Evolutionary conservation across 2,797 vertebrate species (phyloP).

Genomic region (Sebastes wilsoni): DNA sequence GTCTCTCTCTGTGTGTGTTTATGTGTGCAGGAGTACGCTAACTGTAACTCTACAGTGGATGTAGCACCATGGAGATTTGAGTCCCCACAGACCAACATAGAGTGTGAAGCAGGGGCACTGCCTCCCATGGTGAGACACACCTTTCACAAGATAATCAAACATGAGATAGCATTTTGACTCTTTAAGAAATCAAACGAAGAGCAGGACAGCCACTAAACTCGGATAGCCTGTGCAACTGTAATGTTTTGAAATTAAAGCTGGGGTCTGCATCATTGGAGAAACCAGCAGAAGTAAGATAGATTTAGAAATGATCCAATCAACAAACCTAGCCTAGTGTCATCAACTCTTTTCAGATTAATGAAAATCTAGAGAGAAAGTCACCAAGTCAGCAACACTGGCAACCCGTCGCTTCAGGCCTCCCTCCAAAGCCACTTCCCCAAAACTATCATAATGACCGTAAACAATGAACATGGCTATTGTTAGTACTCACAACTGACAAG

Average conservation of each 20-base stretch:
- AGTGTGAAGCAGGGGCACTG: conserved; percentile 63
- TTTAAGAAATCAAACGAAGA: not conserved
- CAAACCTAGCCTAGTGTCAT: too few species aligned
- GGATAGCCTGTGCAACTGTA: not conserved
- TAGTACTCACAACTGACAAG: too few species aligned
- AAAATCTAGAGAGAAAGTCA: too few species aligned
- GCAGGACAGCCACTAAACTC: not conserved
- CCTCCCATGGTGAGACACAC: conserved; percentile 29
- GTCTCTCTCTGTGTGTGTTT: not conserved
- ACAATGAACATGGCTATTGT: too few species aligned
- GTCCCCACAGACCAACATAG: conserved; percentile 41
- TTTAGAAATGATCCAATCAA: too few species aligned
- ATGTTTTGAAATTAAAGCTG: not conserved
- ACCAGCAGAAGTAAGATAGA: too few species aligned
- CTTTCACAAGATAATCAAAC: not conserved
- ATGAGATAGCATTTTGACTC: not conserved
- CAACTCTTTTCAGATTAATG: too few species aligned
- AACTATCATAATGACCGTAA: too few species aligned
- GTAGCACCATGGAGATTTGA: conserved; percentile 82
- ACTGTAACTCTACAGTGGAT: conserved; percentile 84
- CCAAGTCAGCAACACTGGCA: too few species aligned
- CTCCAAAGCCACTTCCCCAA: too few species aligned
- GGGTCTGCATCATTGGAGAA: too few species aligned
- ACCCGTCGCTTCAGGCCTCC: too few species aligned
- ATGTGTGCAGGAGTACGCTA: conserved; percentile 63